Evolutionary conservation across 2,888 invertebrate genomes (phyloP).

Genomic region (Orgyia antiqua): DNA sequence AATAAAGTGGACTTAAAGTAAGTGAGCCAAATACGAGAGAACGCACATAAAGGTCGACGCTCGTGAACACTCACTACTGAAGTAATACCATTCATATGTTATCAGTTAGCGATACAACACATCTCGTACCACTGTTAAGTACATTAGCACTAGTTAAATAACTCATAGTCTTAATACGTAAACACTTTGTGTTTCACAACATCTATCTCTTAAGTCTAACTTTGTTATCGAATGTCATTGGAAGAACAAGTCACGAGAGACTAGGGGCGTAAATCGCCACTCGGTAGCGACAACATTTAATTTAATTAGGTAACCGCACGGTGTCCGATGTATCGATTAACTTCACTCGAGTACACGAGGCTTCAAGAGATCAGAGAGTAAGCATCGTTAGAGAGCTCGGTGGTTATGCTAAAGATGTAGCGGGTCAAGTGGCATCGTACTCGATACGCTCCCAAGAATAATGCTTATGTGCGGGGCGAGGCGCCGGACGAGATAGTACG

Average conservation of each 20-base stretch:
- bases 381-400: slow-evolving; percentile 28
- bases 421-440: slow-evolving; percentile 81
- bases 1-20: slow-evolving; percentile 59
- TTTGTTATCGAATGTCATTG: slow-evolving; percentile 44
- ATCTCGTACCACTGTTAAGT: slow-evolving; percentile 60
- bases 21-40: slow-evolving; percentile 55
- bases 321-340: slow-evolving; percentile 1
- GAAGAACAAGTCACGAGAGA: slow-evolving; percentile 56
- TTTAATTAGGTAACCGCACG: slow-evolving; percentile 11
- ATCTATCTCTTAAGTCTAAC: slow-evolving; percentile 34
- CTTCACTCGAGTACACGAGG: not conserved
- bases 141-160: slow-evolving; percentile 41
- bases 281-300: slow-evolving; percentile 32
- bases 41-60: slow-evolving; percentile 40
- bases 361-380: slow-evolving; percentile 43
- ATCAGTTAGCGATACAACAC: slow-evolving; percentile 66
- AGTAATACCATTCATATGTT: slow-evolving; percentile 50
- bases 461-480: slow-evolving; percentile 81
- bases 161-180: slow-evolving; percentile 37
- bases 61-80: slow-evolving; percentile 48
- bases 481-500: slow-evolving; percentile 75
- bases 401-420: slow-evolving; percentile 2
- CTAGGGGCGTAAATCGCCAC: slow-evolving; percentile 53
- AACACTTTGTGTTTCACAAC: slow-evolving; percentile 63
- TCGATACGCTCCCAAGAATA: slow-evolving; percentile 88